Percentiles rank a stretch among this genome's conserved stretches.
phyloP scores from a whole-genome alignment of 2,888 invertebrate species.

The Diarsia brunnea region DNA sequence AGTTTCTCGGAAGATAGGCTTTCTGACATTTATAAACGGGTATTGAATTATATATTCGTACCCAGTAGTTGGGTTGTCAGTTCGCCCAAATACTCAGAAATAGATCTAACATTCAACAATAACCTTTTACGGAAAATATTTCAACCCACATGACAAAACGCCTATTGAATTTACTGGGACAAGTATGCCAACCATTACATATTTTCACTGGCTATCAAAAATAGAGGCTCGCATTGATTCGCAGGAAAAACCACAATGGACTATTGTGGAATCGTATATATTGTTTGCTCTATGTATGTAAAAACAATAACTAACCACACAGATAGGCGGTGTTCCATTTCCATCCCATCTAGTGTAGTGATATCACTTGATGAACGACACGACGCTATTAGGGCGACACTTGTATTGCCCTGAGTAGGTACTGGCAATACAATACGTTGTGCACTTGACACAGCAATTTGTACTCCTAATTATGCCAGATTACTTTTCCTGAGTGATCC shows the following conservation, averaged over 20 bases:
- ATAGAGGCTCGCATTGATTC: slow-evolving; percentile 55
- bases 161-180: slow-evolving; percentile 44
- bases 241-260: slow-evolving; percentile 67
- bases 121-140: slow-evolving; percentile 47
- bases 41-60: slow-evolving; percentile 46
- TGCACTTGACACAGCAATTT: slow-evolving; percentile 56
- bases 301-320: slow-evolving; percentile 77
- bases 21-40: slow-evolving; percentile 30
- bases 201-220: slow-evolving; percentile 57
- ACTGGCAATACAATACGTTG: slow-evolving; percentile 38
- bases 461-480: slow-evolving; percentile 50
- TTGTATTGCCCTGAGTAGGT: slow-evolving; percentile 45
- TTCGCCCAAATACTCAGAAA: slow-evolving; percentile 35
- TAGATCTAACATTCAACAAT: slow-evolving; percentile 51
- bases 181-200: slow-evolving; percentile 45
- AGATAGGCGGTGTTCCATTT: slow-evolving; percentile 71
- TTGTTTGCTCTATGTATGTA: slow-evolving; percentile 62
- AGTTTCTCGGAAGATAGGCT: slow-evolving; percentile 14
- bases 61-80: slow-evolving; percentile 22
- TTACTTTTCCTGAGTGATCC: slow-evolving; percentile 45
- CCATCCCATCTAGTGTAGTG: slow-evolving; percentile 58
- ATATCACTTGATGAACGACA: slow-evolving; percentile 61
- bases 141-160: slow-evolving; percentile 48
- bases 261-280: slow-evolving; percentile 59
- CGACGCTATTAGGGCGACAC: slow-evolving; percentile 51